Evolutionary conservation across 2,797 vertebrate species (phyloP), one percentile per base, ranked within the genome.

Genomic region (Gouania willdenowi): DNA sequence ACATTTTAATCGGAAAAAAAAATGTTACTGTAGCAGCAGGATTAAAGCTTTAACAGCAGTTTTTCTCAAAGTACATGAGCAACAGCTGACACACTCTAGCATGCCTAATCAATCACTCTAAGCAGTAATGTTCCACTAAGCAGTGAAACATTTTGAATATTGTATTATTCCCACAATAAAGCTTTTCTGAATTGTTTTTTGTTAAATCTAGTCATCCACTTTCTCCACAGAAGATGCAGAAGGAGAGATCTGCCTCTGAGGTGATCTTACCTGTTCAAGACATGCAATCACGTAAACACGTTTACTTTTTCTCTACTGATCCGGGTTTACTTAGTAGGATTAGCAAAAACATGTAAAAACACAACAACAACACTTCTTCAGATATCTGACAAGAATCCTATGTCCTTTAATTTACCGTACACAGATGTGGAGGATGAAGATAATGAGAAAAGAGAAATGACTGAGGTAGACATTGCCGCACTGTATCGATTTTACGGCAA

Each of bases 401-500:
- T 6, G 0, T 60, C 11, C 12, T 0, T 34, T 5, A 8, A 4
- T 27, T 8, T 44, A 41, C 5, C 12, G 30, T 2, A 20, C 3
- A 52, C 82, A 99, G 96, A 99, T 61, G 66, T 91, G 68, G 92
- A 93, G 55, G 92, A 98, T 45, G 60, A 94, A 23, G 94, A 98
- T 75, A 95, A 92, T 39, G 92, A 95, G 78, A 94, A 89, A 80
- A 90, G 78, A 66, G 91, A 94, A 39, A 71, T 88, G 75, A 92
- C 76, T 22, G 88, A 96, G 79, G 85, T 76, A 12, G 92, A 98
- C 51, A 89, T 96, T 9, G 90, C 91, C 1, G 88, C 87, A 25
- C 91, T 99, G 27, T 88, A 91, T 80, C 94, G 87, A 19, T 99
- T 96, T 77, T 98, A 92, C 83, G 94, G 94, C 74, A 97, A 93